These are phyloP conservation scores for Leptogaster cylindrica DNA, from an alignment of 2,888 invertebrate genomes.

Conservation along the genomic window DNA sequence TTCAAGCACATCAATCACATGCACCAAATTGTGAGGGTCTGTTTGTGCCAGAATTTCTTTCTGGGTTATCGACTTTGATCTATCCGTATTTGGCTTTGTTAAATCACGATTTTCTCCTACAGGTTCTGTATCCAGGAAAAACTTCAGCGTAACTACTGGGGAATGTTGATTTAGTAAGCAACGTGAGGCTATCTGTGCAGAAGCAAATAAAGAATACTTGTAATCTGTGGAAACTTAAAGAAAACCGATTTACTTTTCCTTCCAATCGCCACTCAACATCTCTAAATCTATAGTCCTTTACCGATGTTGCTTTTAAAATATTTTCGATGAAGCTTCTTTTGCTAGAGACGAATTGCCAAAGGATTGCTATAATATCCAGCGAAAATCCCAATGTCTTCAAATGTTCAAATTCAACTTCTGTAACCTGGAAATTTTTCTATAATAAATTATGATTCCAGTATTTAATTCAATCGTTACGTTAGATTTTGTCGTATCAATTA, in stretches of 20 bases:
- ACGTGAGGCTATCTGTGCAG: constrained; percentile 66
- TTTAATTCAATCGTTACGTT: constrained; percentile 64
- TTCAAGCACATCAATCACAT: constrained; percentile 69
- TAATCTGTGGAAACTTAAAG: neutral
- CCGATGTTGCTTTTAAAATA: constrained; percentile 57
- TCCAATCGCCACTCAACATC: constrained; percentile 74
- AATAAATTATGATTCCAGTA: neutral
- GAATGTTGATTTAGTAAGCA: constrained; percentile 66
- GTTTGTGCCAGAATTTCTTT: constrained; percentile 65
- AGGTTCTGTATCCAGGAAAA: constrained; percentile 63
- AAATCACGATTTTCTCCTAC: constrained; percentile 58
- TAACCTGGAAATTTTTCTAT: constrained; percentile 40
- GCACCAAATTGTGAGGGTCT: constrained; percentile 68
- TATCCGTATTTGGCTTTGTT: constrained; percentile 50
- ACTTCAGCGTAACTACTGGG: constrained; percentile 68
- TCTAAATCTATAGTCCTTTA: constrained; percentile 58
- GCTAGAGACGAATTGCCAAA: constrained; percentile 58
- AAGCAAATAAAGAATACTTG: neutral
- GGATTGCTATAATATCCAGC: constrained; percentile 54
- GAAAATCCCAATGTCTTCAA: constrained; percentile 52
- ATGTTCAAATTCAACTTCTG: constrained; percentile 51
- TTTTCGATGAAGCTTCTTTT: constrained; percentile 58
- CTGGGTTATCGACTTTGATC: constrained; percentile 52
- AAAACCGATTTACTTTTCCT: constrained; percentile 53
- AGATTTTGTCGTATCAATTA: constrained; percentile 74